Base-by-base conservation (phyloP, 1,140 invertebrate species). In the Cydia pomonella region DNA sequence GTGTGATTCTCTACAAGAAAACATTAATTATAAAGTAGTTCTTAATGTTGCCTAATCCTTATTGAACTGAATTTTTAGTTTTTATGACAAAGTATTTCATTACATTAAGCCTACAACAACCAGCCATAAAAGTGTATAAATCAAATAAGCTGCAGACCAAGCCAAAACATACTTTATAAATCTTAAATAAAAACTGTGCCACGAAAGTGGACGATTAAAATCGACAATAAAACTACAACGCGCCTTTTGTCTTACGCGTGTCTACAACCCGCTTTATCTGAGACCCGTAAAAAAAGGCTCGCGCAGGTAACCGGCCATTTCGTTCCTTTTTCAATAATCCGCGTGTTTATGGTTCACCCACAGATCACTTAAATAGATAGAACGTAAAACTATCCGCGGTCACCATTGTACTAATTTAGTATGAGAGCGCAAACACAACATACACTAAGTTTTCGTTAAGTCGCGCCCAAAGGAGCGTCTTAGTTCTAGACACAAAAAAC, bases 161-260 rank as follows among this genome's bases (percentile, higher is more conserved):
- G 29, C 29, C 29, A 73, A 69, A 44, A 74, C 77, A 63, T 75
- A 81, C 66, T 29, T 77, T 72, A 81, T 82, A 86, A 86, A 86
- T 86, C 77, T 29, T 27, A 82, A 77, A 80, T 82, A 87, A 88
- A 87, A 87, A 85, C 79, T 64, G 74, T 82, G 80, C 80, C 76
- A 83, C 80, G 75, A 84, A 88, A 89, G 85, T 84, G 86, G 85
- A 81, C 83, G 88, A 88, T 88, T 88, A 86, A 82, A 87, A 87
- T 85, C 84, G 85, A 87, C 86, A 91, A 89, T 84, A 83, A 91
- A 91, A 89, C 88, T 90, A 90, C 88, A 86, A 82, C 82, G 81
- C 79, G 82, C 80, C 86, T 89, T 91, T 91, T 91, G 87, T 91
- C 83, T 91, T 88, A 88, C 84, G 86, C 86, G 84, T 90, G 89